Base-by-base conservation (phyloP, 2,113 vertebrate genomes). In the Etheostoma cragini region DNA sequence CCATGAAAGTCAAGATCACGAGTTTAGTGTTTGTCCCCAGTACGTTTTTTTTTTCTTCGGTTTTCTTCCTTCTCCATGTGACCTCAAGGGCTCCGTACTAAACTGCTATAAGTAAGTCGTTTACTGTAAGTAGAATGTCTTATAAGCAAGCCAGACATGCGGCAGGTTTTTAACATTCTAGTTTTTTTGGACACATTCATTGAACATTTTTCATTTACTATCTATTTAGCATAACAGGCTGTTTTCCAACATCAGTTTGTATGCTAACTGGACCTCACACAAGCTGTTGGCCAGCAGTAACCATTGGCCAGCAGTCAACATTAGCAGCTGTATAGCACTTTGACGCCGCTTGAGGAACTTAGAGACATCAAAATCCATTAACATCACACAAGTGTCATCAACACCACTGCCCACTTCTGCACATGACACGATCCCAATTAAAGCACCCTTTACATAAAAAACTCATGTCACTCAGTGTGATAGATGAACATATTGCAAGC, bases 221-320 rank as follows among this genome's bases (percentile, higher is more conserved):
- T 78, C 70, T 24, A n/a, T 72, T 84, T 79, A 72, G 52, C 79
- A 79, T 67, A 72, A 58, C 68, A 82, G 61, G 71, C 79, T 72
- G 65, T 66, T 76, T 66, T 84, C 78, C 82, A 84, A 8, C 74
- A 65, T 68, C 63, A 62, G 16, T 83, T 64, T 80, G 14, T 54
- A 61, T 33, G 66, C 58, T 77, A 73, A 83, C 45, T 77, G 72
- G 85, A 83, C 57, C 72, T 73, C 85, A 83, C 72, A 73, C 78
- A 60, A 45, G 58, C 84, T 70, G 75, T 30, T 75, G 75, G 80
- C 30, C 30, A 30, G 30, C 30, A 30, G 30, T 30, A 30, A 2
- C 3, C 3, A 30, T 30, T 30, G 73, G 74, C 73, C 56, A 57
- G 72, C 56, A 80, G 80, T 87, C 74, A 79, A 53, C 62, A 85